A percentile compares a stretch with the other conserved stretches of the same genome.
Conservation (phyloP, 2,113 vertebrate genomes). For the Arothron firmamentum region DNA sequence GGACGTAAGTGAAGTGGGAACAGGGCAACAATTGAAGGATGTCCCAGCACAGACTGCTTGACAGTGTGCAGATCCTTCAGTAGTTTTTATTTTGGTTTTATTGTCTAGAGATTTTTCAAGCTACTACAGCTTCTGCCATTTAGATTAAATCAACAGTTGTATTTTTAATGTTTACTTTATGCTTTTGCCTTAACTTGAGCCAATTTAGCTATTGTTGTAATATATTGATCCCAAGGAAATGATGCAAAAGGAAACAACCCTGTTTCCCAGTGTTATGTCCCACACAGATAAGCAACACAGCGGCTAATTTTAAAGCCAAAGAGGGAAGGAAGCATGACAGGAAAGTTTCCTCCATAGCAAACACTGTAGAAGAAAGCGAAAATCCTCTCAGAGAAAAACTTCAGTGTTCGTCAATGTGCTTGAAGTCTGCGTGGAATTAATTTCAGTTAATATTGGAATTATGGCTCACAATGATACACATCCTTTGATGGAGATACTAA, state of each 20-base stretch:
- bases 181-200: not conserved
- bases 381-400: conserved; percentile 57
- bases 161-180: not conserved
- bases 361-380: conserved; percentile 50
- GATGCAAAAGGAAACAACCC: conserved; percentile 89
- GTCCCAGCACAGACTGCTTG: conserved; percentile 54
- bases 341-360: conserved; percentile 86
- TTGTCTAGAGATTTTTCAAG: no score
- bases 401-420: conserved; percentile 28
- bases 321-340: conserved; percentile 91
- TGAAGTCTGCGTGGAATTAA: conserved; percentile 23
- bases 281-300: conserved; percentile 86
- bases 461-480: conserved; percentile 82
- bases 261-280: conserved; percentile 80
- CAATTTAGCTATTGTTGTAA: conserved; percentile 68
- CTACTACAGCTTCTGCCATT: not conserved
- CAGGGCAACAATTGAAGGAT: conserved; percentile 70
- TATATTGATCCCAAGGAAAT: conserved; percentile 82
- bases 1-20: conserved; percentile 35
- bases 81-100: conserved; percentile 13
- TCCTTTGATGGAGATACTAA: conserved; percentile 64
- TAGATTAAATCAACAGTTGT: conserved; percentile 4
- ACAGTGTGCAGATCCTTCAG: conserved; percentile 30
- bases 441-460: conserved; percentile 63
- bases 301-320: conserved; percentile 88